Percentiles rank a stretch among this genome's conserved stretches.
phyloP scores from a whole-genome alignment of 2,113 vertebrate species.

The Platysteira castanea region DNA sequence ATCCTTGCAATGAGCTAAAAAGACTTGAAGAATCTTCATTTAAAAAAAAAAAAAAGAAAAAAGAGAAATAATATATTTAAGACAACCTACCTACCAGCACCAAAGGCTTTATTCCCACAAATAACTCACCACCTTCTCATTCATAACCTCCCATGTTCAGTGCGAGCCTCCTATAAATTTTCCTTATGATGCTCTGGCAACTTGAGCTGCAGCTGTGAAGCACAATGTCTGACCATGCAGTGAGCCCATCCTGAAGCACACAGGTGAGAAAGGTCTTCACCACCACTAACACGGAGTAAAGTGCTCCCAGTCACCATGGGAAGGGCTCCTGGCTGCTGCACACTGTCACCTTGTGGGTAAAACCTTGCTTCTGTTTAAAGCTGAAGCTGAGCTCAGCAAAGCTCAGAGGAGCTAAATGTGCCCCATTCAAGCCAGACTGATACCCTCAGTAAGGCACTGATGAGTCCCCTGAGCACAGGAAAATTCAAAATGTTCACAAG shows the following conservation, averaged over 20 bases:
- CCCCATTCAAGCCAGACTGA: not conserved
- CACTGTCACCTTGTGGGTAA: not conserved
- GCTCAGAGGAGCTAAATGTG: not conserved
- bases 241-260: not conserved
- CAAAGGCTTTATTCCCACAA: not conserved
- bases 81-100: not conserved
- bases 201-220: not conserved
- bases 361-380: not conserved
- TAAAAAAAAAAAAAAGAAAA: not conserved
- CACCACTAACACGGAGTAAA: not conserved
- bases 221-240: accelerated
- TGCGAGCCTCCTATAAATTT: not conserved
- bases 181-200: not conserved
- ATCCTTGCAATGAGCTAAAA: not conserved
- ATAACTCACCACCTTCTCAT: not conserved
- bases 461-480: not conserved
- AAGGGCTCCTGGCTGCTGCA: not conserved
- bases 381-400: not conserved
- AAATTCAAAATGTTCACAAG: not conserved
- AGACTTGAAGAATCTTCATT: not conserved
- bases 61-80: not conserved
- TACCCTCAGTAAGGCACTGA: not conserved
- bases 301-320: accelerated
- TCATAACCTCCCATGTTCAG: not conserved
- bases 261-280: not conserved